These are phyloP conservation scores for Papilio xuthus DNA, from an alignment of 1,140 invertebrate species.

Conservation along the genomic window DNA sequence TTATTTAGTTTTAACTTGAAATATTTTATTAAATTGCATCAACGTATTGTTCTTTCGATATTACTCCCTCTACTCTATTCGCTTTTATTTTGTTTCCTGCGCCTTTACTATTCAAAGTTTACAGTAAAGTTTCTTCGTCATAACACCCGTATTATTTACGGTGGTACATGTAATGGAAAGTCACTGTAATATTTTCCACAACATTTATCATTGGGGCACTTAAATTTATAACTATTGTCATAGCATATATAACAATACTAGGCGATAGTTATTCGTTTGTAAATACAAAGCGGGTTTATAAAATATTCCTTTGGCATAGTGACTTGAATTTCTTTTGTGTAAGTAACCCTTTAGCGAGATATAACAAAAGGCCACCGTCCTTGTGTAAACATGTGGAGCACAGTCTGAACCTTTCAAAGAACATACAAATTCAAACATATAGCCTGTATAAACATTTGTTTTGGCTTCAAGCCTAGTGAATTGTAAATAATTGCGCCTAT, in stretches of 20 bases:
- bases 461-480: background rate
- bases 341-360: slow-evolving; percentile 30
- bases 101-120: too few relatives aligned
- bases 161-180: too few relatives aligned
- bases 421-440: background rate
- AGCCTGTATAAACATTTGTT: slow-evolving; percentile 11
- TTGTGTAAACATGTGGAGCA: slow-evolving; percentile 25
- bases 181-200: background rate
- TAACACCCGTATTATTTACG: too few relatives aligned
- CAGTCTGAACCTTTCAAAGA: background rate
- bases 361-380: slow-evolving; percentile 25
- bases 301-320: slow-evolving; percentile 37
- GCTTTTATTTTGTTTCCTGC: too few relatives aligned
- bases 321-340: slow-evolving; percentile 35
- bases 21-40: too few relatives aligned
- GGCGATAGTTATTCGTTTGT: background rate
- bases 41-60: too few relatives aligned
- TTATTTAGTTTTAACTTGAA: too few relatives aligned
- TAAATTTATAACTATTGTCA: background rate
- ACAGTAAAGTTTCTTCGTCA: too few relatives aligned
- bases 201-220: background rate
- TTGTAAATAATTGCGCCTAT: background rate
- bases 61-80: too few relatives aligned
- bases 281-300: slow-evolving; percentile 21
- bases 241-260: background rate